Evolutionary conservation across 2,888 invertebrate species (phyloP).

Genomic region (Chymomyza fuscimana): DNA sequence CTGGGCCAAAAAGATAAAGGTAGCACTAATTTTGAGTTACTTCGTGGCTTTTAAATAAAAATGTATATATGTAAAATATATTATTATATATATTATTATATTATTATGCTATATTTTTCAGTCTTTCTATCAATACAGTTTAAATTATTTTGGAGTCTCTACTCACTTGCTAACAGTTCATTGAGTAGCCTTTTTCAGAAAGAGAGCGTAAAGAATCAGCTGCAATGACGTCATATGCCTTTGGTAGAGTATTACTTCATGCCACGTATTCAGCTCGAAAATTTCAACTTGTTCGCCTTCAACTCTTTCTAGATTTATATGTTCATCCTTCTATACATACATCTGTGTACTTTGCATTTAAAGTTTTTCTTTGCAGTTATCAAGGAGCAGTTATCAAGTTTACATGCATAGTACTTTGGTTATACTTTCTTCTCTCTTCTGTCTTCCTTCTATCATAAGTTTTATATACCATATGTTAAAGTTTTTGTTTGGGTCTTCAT

Average conservation of each 20-base stretch:
- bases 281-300: background rate
- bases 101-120: no score
- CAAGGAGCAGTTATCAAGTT: background rate
- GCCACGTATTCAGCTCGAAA: background rate
- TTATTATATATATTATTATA: no score
- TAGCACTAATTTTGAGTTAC: no score
- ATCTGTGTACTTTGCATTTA: slow-evolving; percentile 16
- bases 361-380: slow-evolving; percentile 15
- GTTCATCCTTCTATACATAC: background rate
- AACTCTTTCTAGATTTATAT: background rate
- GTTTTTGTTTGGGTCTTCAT: slow-evolving; percentile 56
- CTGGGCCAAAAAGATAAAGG: no score
- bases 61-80: no score
- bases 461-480: slow-evolving; percentile 54
- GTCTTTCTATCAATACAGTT: no score
- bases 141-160: no score
- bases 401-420: background rate
- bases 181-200: no score
- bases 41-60: no score
- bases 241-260: background rate
- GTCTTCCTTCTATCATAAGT: slow-evolving; percentile 42
- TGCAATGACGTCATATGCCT: no score
- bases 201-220: no score
- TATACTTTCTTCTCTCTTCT: slow-evolving; percentile 18
- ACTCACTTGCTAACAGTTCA: no score